Percentiles rank a stretch among this genome's conserved stretches.
Evolutionary conservation across 2,888 invertebrate species (phyloP).

Genomic region (Plagiodera versicolora): DNA sequence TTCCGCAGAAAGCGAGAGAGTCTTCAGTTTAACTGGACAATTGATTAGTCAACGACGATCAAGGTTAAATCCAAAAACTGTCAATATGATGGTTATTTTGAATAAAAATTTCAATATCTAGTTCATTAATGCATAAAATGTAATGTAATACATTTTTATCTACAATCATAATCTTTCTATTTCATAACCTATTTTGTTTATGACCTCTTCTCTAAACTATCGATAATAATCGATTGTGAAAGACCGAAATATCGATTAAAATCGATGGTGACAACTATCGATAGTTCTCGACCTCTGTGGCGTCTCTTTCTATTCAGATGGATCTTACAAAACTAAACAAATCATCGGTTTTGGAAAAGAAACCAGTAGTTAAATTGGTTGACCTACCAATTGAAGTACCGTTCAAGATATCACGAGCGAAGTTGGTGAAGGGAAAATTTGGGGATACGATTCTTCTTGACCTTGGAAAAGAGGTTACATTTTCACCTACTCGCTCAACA

Average conservation of each 20-base stretch:
- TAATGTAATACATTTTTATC: background rate
- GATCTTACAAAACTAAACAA: no score
- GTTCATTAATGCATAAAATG: no score
- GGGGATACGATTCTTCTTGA: no score
- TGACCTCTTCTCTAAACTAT: conserved; percentile 3
- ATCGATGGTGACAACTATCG: conserved; percentile 17
- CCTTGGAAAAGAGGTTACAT: no score
- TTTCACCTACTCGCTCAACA: no score
- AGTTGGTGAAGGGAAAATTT: no score
- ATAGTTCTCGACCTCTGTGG: conserved; percentile 18
- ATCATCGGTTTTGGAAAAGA: no score
- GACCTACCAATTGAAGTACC: no score
- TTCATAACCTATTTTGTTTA: background rate
- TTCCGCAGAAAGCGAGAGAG: background rate
- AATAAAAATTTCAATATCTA: background rate
- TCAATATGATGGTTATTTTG: background rate
- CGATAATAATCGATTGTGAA: conserved; percentile 14
- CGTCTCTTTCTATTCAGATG: no score
- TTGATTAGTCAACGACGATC: background rate
- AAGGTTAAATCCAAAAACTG: background rate
- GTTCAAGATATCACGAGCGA: no score
- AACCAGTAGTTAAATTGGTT: no score
- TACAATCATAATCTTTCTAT: background rate
- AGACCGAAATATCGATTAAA: conserved; percentile 8
- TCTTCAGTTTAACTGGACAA: background rate